A percentile compares a stretch with the other conserved stretches of the same genome.
Conservation (phyloP, 2,888 invertebrate genomes). For the Chelonus formosanus region DNA sequence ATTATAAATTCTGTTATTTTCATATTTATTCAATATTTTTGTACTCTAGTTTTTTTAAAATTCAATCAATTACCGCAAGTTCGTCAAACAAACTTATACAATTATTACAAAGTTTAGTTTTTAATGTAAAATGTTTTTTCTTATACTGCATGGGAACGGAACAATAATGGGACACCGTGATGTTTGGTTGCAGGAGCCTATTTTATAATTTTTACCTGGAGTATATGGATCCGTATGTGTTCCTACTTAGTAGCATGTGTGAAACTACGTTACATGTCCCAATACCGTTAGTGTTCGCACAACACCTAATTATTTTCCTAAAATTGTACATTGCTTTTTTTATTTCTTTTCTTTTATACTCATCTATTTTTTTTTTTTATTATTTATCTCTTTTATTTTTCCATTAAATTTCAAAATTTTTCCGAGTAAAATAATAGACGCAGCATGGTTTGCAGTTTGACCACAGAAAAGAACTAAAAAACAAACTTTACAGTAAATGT, state of each 20-base stretch:
- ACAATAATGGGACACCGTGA: constrained; percentile 61
- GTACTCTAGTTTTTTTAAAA: too few relatives aligned
- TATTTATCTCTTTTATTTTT: not conserved
- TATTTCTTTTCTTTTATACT: constrained; percentile 37
- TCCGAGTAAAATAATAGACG: too few relatives aligned
- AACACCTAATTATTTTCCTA: constrained; percentile 54
- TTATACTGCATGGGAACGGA: constrained; percentile 58
- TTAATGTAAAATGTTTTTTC: constrained; percentile 39
- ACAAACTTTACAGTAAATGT: too few relatives aligned
- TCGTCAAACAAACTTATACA: too few relatives aligned
- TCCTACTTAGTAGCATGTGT: constrained; percentile 66
- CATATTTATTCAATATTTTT: too few relatives aligned
- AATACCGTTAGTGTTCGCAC: constrained; percentile 65
- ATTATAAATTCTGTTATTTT: too few relatives aligned
- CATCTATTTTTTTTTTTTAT: constrained; percentile 28
- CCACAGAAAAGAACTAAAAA: too few relatives aligned
- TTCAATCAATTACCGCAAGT: too few relatives aligned
- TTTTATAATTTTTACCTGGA: constrained; percentile 66
- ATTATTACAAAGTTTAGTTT: constrained; percentile 27
- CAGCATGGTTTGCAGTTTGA: too few relatives aligned
- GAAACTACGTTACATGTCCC: constrained; percentile 65
- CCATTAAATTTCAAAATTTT: too few relatives aligned
- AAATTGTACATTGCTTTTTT: constrained; percentile 53
- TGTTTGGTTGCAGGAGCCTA: constrained; percentile 65
- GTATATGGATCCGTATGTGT: constrained; percentile 66